A percentile compares a stretch with the other conserved stretches of the same genome.
These are phyloP conservation scores for Pygocentrus nattereri DNA, from an alignment of 2,797 vertebrate genomes.

Conservation along the genomic window DNA sequence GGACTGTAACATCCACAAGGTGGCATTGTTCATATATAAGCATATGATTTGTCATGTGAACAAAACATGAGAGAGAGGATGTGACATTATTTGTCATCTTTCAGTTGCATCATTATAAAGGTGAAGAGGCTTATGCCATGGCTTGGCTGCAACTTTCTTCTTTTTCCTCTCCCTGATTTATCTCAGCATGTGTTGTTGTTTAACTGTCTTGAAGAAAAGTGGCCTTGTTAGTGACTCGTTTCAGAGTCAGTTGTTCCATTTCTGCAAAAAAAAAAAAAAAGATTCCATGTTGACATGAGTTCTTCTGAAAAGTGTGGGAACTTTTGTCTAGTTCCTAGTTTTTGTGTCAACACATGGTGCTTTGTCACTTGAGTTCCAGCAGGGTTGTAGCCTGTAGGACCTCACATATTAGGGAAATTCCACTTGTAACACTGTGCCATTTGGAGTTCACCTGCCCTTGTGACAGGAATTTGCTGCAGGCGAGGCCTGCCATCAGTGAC, in stretches of 20 bases:
- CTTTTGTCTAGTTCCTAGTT: constrained; percentile 67
- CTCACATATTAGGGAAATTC: constrained; percentile 74
- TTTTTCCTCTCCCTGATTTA: neutral
- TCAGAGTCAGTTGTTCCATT: neutral
- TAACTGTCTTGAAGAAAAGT: neutral
- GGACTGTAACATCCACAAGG: constrained; percentile 75
- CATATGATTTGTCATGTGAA: constrained; percentile 3
- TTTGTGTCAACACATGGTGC: constrained; percentile 43
- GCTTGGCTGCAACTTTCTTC: neutral
- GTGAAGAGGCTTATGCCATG: too few relatives aligned
- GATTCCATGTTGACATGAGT: constrained; percentile 10
- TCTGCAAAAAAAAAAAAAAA: constrained; percentile 44
- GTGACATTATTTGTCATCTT: constrained; percentile 26
- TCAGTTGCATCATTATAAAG: constrained; percentile 18
- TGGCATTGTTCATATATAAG: constrained; percentile 78
- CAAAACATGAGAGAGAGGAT: constrained; percentile 18
- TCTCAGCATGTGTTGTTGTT: neutral
- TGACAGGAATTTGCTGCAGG: neutral
- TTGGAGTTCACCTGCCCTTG: neutral
- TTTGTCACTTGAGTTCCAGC: constrained; percentile 65
- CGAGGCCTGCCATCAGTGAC: neutral
- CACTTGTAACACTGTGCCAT: constrained; percentile 15
- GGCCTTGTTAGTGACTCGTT: neutral
- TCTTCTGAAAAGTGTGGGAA: constrained; percentile 50
- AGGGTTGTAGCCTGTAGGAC: neutral